These are phyloP conservation scores for Lordiphosa fenestrarum DNA, from an alignment of 2,888 invertebrate species.

Conservation along the genomic window DNA sequence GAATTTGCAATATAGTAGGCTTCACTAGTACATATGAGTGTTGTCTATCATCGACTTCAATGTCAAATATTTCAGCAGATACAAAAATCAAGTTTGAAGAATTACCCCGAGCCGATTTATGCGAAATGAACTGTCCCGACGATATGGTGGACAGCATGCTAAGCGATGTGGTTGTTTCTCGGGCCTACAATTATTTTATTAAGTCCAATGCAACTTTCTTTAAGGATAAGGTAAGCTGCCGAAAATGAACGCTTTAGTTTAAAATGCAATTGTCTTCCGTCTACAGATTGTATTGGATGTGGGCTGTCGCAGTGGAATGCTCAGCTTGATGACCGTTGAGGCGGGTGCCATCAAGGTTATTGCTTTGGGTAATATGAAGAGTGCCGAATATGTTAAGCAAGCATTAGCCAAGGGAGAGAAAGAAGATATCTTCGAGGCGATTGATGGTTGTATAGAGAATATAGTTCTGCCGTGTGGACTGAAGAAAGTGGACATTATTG, in stretches of 20 bases:
- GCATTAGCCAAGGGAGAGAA: conserved; percentile 12
- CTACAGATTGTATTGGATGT: conserved; percentile 52
- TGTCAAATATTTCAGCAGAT: too few relatives aligned
- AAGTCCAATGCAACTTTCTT: conserved; percentile 22
- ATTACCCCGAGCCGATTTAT: conserved; percentile 4
- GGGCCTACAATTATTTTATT: conserved; percentile 35
- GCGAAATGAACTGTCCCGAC: conserved; percentile 14
- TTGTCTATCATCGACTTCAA: too few relatives aligned
- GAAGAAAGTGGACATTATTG: conserved; percentile 47
- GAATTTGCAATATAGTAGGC: too few relatives aligned
- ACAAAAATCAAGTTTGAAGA: background rate
- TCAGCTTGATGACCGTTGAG: conserved; percentile 39
- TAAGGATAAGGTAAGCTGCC: conserved; percentile 44
- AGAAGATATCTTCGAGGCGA: conserved; percentile 24
- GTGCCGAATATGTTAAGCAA: conserved; percentile 21
- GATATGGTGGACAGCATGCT: conserved; percentile 36
- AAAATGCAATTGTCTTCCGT: background rate
- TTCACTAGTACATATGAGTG: too few relatives aligned
- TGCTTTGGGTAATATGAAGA: conserved; percentile 35
- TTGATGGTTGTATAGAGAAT: conserved; percentile 27
- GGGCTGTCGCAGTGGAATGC: conserved; percentile 51
- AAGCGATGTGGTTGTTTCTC: conserved; percentile 30
- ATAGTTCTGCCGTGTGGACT: conserved; percentile 39
- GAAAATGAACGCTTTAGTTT: background rate
- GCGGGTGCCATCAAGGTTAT: conserved; percentile 51